Base-by-base conservation (phyloP, 1,140 invertebrate genomes). In the Theocolax elegans region DNA sequence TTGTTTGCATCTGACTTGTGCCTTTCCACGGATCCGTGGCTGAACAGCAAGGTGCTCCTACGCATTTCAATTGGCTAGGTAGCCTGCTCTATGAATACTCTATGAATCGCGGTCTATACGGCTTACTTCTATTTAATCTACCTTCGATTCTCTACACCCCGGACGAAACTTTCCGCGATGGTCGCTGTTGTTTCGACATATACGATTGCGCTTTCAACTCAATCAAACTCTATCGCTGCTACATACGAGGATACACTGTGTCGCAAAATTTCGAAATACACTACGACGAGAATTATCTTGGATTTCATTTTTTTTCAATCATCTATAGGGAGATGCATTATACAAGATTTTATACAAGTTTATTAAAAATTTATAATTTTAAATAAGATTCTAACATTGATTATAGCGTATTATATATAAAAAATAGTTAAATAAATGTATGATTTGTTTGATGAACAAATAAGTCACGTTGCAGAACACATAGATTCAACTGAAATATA, bases 41-140 rank as follows among this genome's bases (percentile, higher is more conserved):
- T 67, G 75, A 78, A 73, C 71, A 74, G 70, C 67, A 56, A 72
- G 71, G 58, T 49, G 62, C 72, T 71, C 56, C 23, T 58, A 40
- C 66, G 79, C 76, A 80, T 79, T 76, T 75, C 75, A 80, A 79
- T 77, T 75, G 76, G 74, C 53, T 72, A 53, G 71, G 72, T 72
- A 49, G 67, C 56, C 51, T 44, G 44, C 71, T 71, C 58, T 60
- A 60, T 73, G 72, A 72, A 71, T 75, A 75, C 74, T 31, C 71
- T 72, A 74, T 75, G 44, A 71, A 74, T 75, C 62, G 71, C 19
- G 49, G 23, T 54, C n/a, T n/a, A n/a, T n/a, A n/a, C 67, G 58
- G 53, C 67, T 59, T 63, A 54, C 29, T 51, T 49, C 19, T 25
- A 21, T 51, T 46, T 63, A 63, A 69, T 69, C 31, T 46, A 27